Evolutionary conservation across 2,888 invertebrate genomes (phyloP).

Genomic region (Orthosia incerta): DNA sequence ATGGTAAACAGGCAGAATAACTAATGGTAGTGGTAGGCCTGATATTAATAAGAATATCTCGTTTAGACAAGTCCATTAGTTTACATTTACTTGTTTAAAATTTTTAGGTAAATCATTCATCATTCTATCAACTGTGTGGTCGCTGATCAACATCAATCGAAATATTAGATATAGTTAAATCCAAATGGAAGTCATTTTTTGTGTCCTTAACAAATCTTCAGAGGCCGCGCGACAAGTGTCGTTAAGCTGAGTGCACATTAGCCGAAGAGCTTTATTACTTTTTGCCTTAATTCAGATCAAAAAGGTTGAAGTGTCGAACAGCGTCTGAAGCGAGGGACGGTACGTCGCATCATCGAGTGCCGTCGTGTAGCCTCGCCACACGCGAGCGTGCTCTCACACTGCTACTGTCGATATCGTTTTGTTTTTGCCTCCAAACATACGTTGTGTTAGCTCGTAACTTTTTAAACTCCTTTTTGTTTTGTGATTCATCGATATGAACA

Average conservation of each 20-base stretch:
- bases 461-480: slow-evolving; percentile 79
- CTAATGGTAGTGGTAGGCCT: slow-evolving; percentile 6
- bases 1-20: slow-evolving; percentile 13
- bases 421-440: slow-evolving; percentile 77
- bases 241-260: slow-evolving; percentile 57
- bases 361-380: slow-evolving; percentile 72
- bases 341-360: slow-evolving; percentile 48
- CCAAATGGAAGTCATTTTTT: background rate
- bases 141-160: background rate
- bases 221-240: slow-evolving; percentile 28
- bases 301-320: slow-evolving; percentile 54
- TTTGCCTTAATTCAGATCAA: slow-evolving; percentile 51
- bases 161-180: background rate
- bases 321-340: slow-evolving; percentile 37
- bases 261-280: slow-evolving; percentile 42
- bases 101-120: background rate
- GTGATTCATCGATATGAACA: slow-evolving; percentile 78
- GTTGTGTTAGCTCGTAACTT: slow-evolving; percentile 77
- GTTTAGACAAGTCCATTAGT: background rate
- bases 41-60: background rate
- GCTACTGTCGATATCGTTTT: slow-evolving; percentile 82
- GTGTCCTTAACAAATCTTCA: slow-evolving; percentile 8
- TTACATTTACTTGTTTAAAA: no score
- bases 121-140: background rate
- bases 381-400: slow-evolving; percentile 72